Evolutionary conservation across 2,888 invertebrate species (phyloP).

Genomic region (Diogma glabrata): DNA sequence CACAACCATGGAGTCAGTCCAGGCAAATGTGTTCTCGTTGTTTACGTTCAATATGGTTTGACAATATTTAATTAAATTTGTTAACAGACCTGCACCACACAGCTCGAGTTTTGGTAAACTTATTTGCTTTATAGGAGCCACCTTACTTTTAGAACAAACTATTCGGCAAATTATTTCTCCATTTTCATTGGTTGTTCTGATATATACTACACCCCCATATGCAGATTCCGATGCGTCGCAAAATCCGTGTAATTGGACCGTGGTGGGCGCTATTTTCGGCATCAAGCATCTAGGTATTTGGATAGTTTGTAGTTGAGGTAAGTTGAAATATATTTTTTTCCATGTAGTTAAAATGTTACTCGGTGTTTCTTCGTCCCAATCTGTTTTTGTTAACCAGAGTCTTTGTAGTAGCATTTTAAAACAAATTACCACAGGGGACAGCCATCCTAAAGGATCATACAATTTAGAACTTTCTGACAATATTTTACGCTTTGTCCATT

Average conservation of each 20-base stretch:
- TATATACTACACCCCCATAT: neutral
- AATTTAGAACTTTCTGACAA: neutral
- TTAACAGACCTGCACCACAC: neutral
- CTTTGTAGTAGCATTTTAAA: neutral
- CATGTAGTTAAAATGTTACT: neutral
- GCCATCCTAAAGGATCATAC: neutral
- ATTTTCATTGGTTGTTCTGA: neutral
- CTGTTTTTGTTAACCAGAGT: neutral
- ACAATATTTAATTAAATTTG: neutral
- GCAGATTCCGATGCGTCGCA: neutral
- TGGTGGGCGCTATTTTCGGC: neutral
- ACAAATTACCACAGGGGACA: neutral
- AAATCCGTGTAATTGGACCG: neutral
- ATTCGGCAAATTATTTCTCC: neutral
- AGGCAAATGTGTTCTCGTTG: neutral
- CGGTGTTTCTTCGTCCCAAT: neutral
- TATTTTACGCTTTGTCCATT: too few relatives aligned
- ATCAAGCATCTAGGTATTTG: neutral
- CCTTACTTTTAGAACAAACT: neutral
- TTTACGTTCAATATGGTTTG: neutral
- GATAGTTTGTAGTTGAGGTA: neutral
- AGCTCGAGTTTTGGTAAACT: neutral
- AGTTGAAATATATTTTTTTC: neutral
- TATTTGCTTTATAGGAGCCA: neutral
- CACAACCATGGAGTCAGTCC: neutral